A percentile compares a stretch with the other conserved stretches of the same genome.
Evolutionary conservation across 2,113 vertebrate species (phyloP).

Genomic region (Oxygymnocypris stewartii): DNA sequence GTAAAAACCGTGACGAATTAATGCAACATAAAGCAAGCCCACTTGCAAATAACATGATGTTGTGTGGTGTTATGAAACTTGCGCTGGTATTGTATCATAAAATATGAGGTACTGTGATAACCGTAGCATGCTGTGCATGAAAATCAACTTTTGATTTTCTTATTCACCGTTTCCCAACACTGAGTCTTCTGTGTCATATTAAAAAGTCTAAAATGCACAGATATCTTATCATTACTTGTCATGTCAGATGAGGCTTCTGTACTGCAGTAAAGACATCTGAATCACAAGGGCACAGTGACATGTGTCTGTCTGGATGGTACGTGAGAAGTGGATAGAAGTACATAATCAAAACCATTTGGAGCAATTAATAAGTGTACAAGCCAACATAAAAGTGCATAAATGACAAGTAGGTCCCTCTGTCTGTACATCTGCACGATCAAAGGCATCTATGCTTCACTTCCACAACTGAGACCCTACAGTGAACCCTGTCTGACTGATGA

Average conservation of each 20-base stretch:
- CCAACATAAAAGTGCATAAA: slow-evolving; percentile 9
- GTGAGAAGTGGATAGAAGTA: not conserved
- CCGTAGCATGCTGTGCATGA: not conserved
- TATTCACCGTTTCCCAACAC: not conserved
- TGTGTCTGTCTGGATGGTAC: not conserved
- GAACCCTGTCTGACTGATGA: slow-evolving; percentile 24
- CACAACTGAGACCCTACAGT: slow-evolving; percentile 9
- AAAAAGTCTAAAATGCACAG: not conserved
- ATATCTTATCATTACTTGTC: not conserved
- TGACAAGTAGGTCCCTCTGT: slow-evolving; percentile 20
- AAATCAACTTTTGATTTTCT: not conserved
- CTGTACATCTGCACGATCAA: slow-evolving; percentile 24
- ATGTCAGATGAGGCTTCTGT: not conserved
- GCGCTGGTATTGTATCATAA: not conserved
- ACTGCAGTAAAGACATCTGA: not conserved
- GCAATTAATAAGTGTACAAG: slow-evolving; percentile 23
- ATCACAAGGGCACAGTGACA: not conserved
- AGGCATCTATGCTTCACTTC: slow-evolving; percentile 2
- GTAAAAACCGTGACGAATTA: not conserved
- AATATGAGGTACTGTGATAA: not conserved
- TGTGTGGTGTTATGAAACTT: not conserved
- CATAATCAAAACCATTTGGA: not conserved
- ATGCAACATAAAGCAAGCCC: not conserved
- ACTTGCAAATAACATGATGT: not conserved
- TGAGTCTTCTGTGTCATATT: not conserved